phyloP scores from a whole-genome alignment of 2,113 vertebrate species.

The Ranitomeya imitator region DNA sequence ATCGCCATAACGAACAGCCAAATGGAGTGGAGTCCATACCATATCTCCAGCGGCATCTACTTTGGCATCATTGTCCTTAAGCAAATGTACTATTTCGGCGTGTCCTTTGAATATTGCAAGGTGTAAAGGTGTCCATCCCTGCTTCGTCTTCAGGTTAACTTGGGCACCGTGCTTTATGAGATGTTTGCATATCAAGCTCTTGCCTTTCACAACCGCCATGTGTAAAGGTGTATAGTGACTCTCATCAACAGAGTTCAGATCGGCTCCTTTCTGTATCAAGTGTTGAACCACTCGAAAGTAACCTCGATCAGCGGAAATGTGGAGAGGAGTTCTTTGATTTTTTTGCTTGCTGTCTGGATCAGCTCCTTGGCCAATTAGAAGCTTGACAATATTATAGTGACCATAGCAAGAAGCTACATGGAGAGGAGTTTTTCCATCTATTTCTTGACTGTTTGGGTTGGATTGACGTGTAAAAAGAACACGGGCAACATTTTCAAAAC shows the following conservation, averaged over 20 bases:
- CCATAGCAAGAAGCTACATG: conserved; percentile 80
- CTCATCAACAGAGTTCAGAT: conserved; percentile 67
- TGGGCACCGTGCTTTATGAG: conserved; percentile 72
- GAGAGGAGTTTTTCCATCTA: conserved; percentile 73
- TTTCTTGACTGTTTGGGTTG: conserved; percentile 67
- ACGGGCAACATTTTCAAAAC: conserved; percentile 78
- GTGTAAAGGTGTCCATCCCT: conserved; percentile 83
- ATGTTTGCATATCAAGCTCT: conserved; percentile 81
- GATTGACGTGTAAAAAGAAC: conserved; percentile 78
- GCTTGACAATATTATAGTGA: conserved; percentile 75
- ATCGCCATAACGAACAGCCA: conserved; percentile 75
- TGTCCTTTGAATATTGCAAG: conserved; percentile 80
- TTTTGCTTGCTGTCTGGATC: conserved; percentile 73
- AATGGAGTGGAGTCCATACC: conserved; percentile 80
- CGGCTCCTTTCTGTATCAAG: conserved; percentile 70
- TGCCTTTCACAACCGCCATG: conserved; percentile 73
- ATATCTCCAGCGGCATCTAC: conserved; percentile 71
- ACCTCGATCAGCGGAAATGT: conserved; percentile 77
- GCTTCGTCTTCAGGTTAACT: conserved; percentile 70
- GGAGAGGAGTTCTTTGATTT: conserved; percentile 73
- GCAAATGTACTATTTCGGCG: conserved; percentile 70
- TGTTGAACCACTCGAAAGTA: conserved; percentile 80
- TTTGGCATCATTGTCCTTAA: conserved; percentile 68
- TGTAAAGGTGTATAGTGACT: conserved; percentile 78
- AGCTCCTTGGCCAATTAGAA: conserved; percentile 76